These are phyloP conservation scores for Phortica okadai DNA, from an alignment of 2,888 invertebrate species.

Conservation along the genomic window DNA sequence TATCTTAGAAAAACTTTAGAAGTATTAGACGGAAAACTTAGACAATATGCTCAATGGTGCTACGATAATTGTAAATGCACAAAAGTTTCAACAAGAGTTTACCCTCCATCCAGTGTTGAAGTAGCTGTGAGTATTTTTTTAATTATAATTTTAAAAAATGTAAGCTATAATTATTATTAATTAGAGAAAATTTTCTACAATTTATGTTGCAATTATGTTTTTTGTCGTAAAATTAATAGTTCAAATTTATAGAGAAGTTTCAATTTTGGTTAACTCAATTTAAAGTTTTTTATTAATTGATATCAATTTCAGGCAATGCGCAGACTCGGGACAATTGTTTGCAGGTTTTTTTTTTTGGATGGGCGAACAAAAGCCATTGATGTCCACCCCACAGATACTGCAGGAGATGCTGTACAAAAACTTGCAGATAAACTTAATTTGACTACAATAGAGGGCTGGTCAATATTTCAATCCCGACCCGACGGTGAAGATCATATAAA, in stretches of 20 bases:
- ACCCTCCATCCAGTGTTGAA: constrained; percentile 94
- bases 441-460: constrained; percentile 93
- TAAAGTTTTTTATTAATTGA: too few species aligned
- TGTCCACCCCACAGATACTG: constrained; percentile 95
- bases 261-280: too few species aligned
- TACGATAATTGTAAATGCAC: constrained; percentile 93
- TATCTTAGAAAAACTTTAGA: constrained; percentile 84
- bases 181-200: too few species aligned
- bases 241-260: too few species aligned
- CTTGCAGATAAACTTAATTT: constrained; percentile 92
- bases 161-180: too few species aligned
- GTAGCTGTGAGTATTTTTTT: constrained; percentile 84
- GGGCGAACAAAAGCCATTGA: constrained; percentile 96
- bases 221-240: too few species aligned
- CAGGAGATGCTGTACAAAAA: constrained; percentile 91
- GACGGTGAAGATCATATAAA: constrained; percentile 93
- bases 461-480: constrained; percentile 92
- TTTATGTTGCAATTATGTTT: too few species aligned
- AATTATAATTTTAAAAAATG: too few species aligned
- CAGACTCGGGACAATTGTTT: constrained; percentile 92
- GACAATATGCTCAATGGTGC: constrained; percentile 95
- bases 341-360: constrained; percentile 95
- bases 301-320: constrained; percentile 85
- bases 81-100: constrained; percentile 86
- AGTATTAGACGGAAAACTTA: constrained; percentile 82